Evolutionary conservation across 2,888 invertebrate genomes (phyloP), one percentile per base, ranked within the genome.

Genomic region (Steinernema hermaphroditum): DNA sequence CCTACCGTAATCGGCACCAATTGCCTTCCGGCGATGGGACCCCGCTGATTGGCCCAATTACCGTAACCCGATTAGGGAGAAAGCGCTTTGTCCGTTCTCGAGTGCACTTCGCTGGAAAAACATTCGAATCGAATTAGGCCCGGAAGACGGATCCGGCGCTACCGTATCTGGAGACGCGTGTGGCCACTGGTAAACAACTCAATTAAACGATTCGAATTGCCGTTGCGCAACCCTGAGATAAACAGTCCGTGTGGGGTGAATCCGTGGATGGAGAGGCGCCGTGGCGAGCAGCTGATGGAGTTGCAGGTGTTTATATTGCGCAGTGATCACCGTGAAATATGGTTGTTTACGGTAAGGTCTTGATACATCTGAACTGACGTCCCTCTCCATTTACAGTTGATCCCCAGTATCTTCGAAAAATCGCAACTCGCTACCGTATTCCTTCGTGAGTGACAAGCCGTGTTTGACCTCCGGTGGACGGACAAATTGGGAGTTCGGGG

Each of bases 1-100:
- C 54, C 54, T 54, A 54, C 54, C 54, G 54, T 54, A 54, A 54
- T 54, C 54, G 54, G 54, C 54, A 22, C 54, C 54, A 54, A 54
- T 54, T 54, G 24, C 54, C 27, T 24, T 14, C 54, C 54, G 54
- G 54, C 54, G 54, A 22, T 14, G 54, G 27, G 54, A 9, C 14
- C 27, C 49, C 19, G 9, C 9, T 49, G 14, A 22, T 2, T 22
- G 54, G 54, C 54, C 54, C 46, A 46, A 14, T 12, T 54, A 54
- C 54, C 54, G 54, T 54, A 54, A 27, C 54, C 54, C 54, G 12
- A 22, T 22, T 54, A 54, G 54, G 54, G 6, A 54, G 22, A 54
- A 54, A 54, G 54, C 46, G 54, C 54, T 54, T 54, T 54, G 54
- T 54, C 12, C 9, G 24, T 16, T 54, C 54, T 54, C 54, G 54